Base-by-base conservation (phyloP, 2,888 invertebrate species). In the Sesamia inferens region DNA sequence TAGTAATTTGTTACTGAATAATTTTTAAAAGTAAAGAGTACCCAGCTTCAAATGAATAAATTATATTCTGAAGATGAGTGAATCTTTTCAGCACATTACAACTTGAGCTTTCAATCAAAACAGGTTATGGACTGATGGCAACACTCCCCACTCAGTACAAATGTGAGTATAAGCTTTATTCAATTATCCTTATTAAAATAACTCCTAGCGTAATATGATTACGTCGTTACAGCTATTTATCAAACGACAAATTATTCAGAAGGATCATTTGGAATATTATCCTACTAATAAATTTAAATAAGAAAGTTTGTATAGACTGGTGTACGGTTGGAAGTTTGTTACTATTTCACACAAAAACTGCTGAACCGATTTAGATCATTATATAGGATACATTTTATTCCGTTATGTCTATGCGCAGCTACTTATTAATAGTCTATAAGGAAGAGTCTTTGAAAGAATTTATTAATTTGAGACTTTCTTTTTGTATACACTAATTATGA, bases 171-270 rank as follows among this genome's bases (percentile, higher is more conserved):
- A 65, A 47, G 73, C 75, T 73, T 78, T 63, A 85, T 81, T 81
- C 76, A 81, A 83, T 83, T 85, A 85, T 78, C 71, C 24, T 68
- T n/a, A 75, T 73, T 76, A 81, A 75, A 85, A 85, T 84, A 85
- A 82, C 84, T 85, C 64, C 48, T 66, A 62, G 22, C 67, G 13
- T 80, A 82, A 84, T 84, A 78, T 78, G 67, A 80, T 85, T 79
- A 85, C 55, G 70, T 79, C 71, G 55, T 85, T 76, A 76, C 51
- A 68, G 69, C 69, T 71, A 54, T 70, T n/a, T 61, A 68, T 31
- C 11, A 63, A 7, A 0, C 3, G 1, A n/a, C 10, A 57, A 22
- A 42, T 0, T 6, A 4, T 3, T 3, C 47, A 81, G 59, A 71
- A 78, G 59, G 2, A 0, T 24, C 5, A 73, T 16, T 61, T n/a